phyloP scores from a whole-genome alignment of 2,888 invertebrate species.

The Notodonta dromedarius region DNA sequence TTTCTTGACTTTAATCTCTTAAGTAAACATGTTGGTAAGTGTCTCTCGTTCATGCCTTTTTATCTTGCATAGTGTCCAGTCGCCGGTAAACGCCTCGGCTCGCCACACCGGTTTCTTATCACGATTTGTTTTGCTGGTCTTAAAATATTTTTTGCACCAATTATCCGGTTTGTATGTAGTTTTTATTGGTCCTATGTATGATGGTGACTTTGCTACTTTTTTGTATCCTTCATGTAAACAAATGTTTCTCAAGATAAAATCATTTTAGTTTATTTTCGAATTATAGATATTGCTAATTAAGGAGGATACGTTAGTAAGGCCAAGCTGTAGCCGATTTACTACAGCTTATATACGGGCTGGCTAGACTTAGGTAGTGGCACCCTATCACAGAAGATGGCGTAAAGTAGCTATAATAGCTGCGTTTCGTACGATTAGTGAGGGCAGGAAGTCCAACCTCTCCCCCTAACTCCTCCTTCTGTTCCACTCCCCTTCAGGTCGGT shows the following conservation, averaged over 20 bases:
- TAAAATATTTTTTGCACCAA: conserved; percentile 48
- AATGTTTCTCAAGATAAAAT: conserved; percentile 1
- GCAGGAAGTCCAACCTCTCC: too few relatives aligned
- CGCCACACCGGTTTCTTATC: conserved; percentile 46
- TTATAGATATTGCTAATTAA: too few relatives aligned
- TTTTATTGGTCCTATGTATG: conserved; percentile 33
- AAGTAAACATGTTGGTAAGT: conserved; percentile 9
- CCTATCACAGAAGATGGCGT: too few relatives aligned
- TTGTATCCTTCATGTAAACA: conserved; percentile 15
- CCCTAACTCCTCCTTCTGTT: too few relatives aligned
- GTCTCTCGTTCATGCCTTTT: background rate
- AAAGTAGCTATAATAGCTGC: too few relatives aligned
- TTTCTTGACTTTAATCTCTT: conserved; percentile 9
- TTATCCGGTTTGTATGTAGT: conserved; percentile 44
- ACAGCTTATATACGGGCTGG: too few relatives aligned
- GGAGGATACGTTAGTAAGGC: too few relatives aligned
- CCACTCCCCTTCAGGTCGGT: too few relatives aligned
- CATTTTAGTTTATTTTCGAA: background rate
- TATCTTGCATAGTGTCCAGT: background rate
- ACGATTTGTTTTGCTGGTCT: conserved; percentile 46
- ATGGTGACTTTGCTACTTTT: conserved; percentile 23
- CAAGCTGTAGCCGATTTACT: too few relatives aligned
- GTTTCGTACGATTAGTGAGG: too few relatives aligned
- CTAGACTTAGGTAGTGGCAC: too few relatives aligned
- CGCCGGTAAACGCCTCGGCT: conserved; percentile 22